Percentiles rank a stretch among this genome's conserved stretches.
These are phyloP conservation scores for Hypsopygia costalis DNA, from an alignment of 2,888 invertebrate species.

Conservation along the genomic window DNA sequence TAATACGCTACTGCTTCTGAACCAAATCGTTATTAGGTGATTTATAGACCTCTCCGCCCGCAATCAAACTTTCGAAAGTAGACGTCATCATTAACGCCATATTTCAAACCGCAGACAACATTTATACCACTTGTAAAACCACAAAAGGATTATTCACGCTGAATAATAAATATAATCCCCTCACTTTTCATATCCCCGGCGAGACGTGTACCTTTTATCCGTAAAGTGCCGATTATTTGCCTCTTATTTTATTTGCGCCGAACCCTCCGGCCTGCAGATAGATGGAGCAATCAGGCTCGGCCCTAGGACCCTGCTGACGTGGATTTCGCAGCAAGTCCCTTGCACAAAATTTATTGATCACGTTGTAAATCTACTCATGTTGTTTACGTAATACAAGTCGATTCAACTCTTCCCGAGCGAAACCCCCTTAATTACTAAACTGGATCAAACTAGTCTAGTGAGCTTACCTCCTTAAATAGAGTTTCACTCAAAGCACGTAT, in stretches of 20 bases:
- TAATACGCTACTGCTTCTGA: too few species aligned
- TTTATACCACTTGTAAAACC: constrained; percentile 7
- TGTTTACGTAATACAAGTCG: constrained; percentile 46
- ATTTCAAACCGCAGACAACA: constrained; percentile 4
- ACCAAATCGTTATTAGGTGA: too few species aligned
- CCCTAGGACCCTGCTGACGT: constrained; percentile 62
- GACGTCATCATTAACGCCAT: not conserved
- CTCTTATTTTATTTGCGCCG: constrained; percentile 60
- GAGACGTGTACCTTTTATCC: constrained; percentile 27
- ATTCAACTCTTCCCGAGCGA: constrained; percentile 18
- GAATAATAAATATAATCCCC: constrained; percentile 14
- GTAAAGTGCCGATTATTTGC: constrained; percentile 45
- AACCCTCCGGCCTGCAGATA: constrained; percentile 54
- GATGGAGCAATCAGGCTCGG: constrained; percentile 69
- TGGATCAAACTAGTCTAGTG: constrained; percentile 26
- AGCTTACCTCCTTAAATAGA: constrained; percentile 22
- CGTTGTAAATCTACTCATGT: constrained; percentile 57
- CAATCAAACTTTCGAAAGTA: too few species aligned
- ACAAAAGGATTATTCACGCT: constrained; percentile 11
- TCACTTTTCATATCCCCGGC: constrained; percentile 20
- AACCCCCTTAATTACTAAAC: constrained; percentile 27
- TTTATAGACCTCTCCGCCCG: too few species aligned
- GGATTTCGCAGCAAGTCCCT: constrained; percentile 49
- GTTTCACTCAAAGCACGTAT: constrained; percentile 27
- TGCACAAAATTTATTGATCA: constrained; percentile 67